Evolutionary conservation across 2,888 invertebrate species (phyloP), one percentile per base, ranked within the genome.

Genomic region (Cryptocheilus praepositus): DNA sequence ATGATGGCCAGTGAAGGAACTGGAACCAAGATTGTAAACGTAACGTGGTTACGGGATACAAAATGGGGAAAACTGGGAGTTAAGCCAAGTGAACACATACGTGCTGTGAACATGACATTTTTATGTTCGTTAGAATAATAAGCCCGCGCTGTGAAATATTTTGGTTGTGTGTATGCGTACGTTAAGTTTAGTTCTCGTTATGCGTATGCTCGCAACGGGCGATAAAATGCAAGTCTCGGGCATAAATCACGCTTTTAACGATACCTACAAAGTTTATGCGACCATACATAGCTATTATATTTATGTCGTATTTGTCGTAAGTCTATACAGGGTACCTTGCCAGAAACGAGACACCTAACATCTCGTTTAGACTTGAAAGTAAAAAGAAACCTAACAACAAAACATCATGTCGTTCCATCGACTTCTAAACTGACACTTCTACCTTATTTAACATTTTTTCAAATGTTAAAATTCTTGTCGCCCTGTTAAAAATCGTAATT

Each of bases 201-300:
- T 44, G 44, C 52, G 56, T 51, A 44, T 11, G 57, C 59, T 56
- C 43, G 55, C n/a, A 36, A 36, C 16, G 36, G 36, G 36, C 43
- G 55, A 55, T 73, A 71, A 73, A 73, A 71, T 64, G 63, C 52
- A 60, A 66, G 64, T 63, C 66, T 61, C 55, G 62, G 16, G 55
- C 69, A 68, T 78, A 80, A 80, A 78, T 80, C 72, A 74, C 71
- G 60, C 67, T 61, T 77, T 79, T 67, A 75, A 73, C 67, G 73
- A 76, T 74, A 76, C 71, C 36, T 66, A 43, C 68, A 56, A 62
- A 74, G 62, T 71, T 74, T 71, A 71, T 18, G 55, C 43, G 43
- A n/a, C n/a, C 25, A 8, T 53, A n/a, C 53, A n/a, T 25, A n/a
- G 16, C 22, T 16, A 25, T n/a, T n/a, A n/a, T n/a, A n/a, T 53